phyloP scores from a whole-genome alignment of 2,888 invertebrate species.

The Mesorhabditis sp. region DNA sequence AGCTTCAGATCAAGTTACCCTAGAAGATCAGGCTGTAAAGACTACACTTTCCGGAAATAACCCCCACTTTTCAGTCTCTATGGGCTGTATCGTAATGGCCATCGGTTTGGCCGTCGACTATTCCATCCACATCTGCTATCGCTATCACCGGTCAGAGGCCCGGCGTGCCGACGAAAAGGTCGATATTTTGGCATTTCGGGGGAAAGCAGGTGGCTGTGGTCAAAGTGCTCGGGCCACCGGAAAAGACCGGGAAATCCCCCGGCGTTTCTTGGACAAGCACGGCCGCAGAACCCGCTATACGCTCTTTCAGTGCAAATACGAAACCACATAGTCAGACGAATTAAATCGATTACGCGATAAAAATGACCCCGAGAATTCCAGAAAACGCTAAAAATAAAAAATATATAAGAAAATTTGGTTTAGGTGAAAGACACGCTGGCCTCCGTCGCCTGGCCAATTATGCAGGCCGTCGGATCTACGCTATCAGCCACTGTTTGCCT shows the following conservation, averaged over 20 bases:
- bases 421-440: conserved; percentile 52
- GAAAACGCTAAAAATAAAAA: no score
- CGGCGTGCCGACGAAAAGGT: conserved; percentile 44
- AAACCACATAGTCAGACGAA: background rate
- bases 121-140: conserved; percentile 56
- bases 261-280: no score
- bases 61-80: conserved; percentile 35
- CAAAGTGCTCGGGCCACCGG: no score
- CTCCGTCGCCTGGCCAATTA: conserved; percentile 54
- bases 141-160: conserved; percentile 51
- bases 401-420: background rate
- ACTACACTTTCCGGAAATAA: background rate
- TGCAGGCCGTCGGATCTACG: conserved; percentile 55
- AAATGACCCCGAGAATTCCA: no score
- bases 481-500: conserved; percentile 44
- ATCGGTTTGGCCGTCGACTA: conserved; percentile 57
- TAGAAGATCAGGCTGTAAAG: background rate
- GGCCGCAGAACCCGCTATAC: no score
- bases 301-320: background rate
- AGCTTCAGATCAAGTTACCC: conserved; percentile 7
- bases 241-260: no score
- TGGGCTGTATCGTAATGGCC: conserved; percentile 57
- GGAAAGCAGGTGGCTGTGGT: background rate
- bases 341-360: no score
- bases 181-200: background rate